Evolutionary conservation across 2,113 vertebrate species (phyloP), one percentile per base, ranked within the genome.

Genomic region (Rhynchomys soricoides): DNA sequence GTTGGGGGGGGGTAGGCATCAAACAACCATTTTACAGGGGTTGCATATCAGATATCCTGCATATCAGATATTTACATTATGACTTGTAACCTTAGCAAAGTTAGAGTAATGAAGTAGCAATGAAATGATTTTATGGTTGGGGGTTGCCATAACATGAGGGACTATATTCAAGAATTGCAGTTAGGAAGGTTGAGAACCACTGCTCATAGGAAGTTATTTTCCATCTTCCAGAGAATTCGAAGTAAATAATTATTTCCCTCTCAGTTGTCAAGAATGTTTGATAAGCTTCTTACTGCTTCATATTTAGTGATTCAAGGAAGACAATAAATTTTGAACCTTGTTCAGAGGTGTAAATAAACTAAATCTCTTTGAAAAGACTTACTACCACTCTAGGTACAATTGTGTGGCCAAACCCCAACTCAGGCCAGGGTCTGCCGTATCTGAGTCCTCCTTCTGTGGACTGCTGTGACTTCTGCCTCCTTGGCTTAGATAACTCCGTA

Each of bases 361-460:
- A 31, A 66, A 52, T 59, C 48, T 97, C 90, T 74, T 68, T 71
- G 40, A 37, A 89, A 91, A 92, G 40, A 45, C 13, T 90, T 12
- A 12, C 7, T 86, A 89, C 16, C 66, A 10, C 66, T 86, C 8
- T 9, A 55, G 40, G 66, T 57, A 37, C 21, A 79, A 55, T 2
- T 22, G 17, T 68, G 52, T 55, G 75, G 64, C 31, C 16, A 48
- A 16, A 66, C 75, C 70, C 48, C 4, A 75, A 89, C 68, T 66
- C 70, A 55, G 62, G n/a, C 71, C 59, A 85, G 45, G 15, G 17
- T 79, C 43, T 52, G 31, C n/a, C 24, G 29, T 45, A 3, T n/a
- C 43, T 73, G 40, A 40, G 16, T 64, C 83, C 17, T 83, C 21
- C 87, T 75, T 50, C 40, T 1, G 17, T 34, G 15, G 55, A 26